Evolutionary conservation across 1,140 invertebrate species (phyloP), one percentile per base, ranked within the genome.

Genomic region (Macrocentrus cingulum): DNA sequence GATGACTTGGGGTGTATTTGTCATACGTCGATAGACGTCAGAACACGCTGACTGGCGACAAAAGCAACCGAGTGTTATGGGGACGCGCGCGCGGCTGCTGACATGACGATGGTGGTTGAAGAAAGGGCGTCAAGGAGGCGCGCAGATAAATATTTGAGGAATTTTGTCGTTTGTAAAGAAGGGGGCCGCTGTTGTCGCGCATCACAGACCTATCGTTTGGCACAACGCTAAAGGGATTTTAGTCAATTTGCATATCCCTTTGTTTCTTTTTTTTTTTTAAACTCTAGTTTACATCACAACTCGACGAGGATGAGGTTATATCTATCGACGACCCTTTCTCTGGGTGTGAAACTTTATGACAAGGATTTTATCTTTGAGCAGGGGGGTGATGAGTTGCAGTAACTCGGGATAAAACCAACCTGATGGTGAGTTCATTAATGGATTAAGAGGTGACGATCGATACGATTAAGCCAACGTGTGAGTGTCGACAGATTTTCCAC

Each of bases 71-170:
- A 49, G 34, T 36, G 49, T 3, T 39, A 29, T 29, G 25, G 9
- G 25, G 25, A 9, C 25, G 45, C 41, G 54, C 59, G 55, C 41
- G 11, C 41, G 53, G 36, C 23, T 37, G 34, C 25, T 46, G 52
- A 56, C 50, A 39, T 55, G 6, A 56, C 29, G 55, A 34, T 36
- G 36, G 56, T 44, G 56, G 29, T 32, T 25, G 54, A 25, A 41
- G 11, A 37, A 45, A 59, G 56, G 34, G 66, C 60, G 65, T 66
- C 46, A 63, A 61, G 63, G 52, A 62, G 41, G 55, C 59, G 62
- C 53, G 64, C 64, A 67, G 74, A 78, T 78, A 78, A 78, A 78
- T 78, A 78, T 78, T 78, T 78, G 74, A 75, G 64, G 74, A 78
- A 78, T 78, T n/a, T 78, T 76, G 71, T 71, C 74, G 70, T 65